A percentile compares a stretch with the other conserved stretches of the same genome.
Evolutionary conservation across 2,888 invertebrate species (phyloP).

Genomic region (Meteorus colon): DNA sequence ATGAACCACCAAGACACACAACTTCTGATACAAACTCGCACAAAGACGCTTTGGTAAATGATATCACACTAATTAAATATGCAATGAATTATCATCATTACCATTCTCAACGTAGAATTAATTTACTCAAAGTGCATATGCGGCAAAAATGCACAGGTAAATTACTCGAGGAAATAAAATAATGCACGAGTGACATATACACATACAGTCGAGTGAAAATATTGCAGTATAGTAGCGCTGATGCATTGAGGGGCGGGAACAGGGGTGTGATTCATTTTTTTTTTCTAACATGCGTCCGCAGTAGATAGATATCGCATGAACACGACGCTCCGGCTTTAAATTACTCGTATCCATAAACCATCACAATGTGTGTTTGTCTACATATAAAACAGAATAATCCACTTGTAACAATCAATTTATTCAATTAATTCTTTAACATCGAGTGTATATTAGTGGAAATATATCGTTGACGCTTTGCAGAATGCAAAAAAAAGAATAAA

Average conservation of each 20-base stretch:
- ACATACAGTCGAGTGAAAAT: neutral
- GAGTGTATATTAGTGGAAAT: too few relatives aligned
- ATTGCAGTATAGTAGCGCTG: constrained; percentile 29
- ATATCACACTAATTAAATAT: neutral
- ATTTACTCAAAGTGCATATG: neutral
- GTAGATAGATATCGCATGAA: constrained; percentile 4
- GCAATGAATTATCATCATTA: neutral
- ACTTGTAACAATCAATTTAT: constrained; percentile 40
- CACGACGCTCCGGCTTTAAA: constrained; percentile 17
- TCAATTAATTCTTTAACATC: neutral
- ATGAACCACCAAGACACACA: neutral
- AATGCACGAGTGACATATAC: constrained; percentile 39
- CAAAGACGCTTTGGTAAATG: neutral
- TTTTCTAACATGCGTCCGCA: constrained; percentile 14
- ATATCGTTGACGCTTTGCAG: constrained; percentile 10
- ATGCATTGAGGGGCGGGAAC: constrained; percentile 46
- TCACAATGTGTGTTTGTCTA: neutral
- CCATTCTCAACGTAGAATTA: neutral
- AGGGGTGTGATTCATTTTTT: constrained; percentile 47
- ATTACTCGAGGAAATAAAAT: constrained; percentile 20
- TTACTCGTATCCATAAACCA: neutral
- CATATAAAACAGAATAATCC: constrained; percentile 31
- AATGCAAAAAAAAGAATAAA: constrained; percentile 29
- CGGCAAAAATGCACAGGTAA: neutral
- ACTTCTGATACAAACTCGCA: constrained; percentile 22